These are phyloP conservation scores for Drosophila nigrodunni DNA, from an alignment of 1,140 invertebrate species.

Conservation along the genomic window DNA sequence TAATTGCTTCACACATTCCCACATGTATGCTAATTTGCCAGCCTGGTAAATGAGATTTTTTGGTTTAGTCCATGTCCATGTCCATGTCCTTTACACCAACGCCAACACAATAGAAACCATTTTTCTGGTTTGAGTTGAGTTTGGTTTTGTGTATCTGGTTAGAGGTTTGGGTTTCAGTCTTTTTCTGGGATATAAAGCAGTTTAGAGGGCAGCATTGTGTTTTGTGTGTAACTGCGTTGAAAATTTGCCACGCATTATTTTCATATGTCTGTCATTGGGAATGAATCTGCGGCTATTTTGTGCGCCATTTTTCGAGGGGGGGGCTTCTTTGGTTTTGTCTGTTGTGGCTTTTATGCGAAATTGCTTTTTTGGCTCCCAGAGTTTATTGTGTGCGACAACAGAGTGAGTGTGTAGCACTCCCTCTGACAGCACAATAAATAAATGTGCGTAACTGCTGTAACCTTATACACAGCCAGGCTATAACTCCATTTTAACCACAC, in stretches of 20 bases:
- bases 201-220: background rate
- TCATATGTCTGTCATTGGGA: slow-evolving; percentile 68
- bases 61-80: slow-evolving; percentile 18
- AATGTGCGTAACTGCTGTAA: slow-evolving; percentile 28
- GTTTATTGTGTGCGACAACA: slow-evolving; percentile 43
- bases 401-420: slow-evolving; percentile 26
- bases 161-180: slow-evolving; percentile 1
- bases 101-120: background rate
- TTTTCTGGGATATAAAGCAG: background rate
- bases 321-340: slow-evolving; percentile 64
- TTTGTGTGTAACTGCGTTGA: slow-evolving; percentile 55
- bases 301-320: slow-evolving; percentile 47
- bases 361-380: slow-evolving; percentile 60
- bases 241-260: slow-evolving; percentile 72
- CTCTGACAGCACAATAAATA: slow-evolving; percentile 31
- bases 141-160: slow-evolving; percentile 1
- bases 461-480: slow-evolving; percentile 17
- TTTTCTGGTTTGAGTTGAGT: background rate
- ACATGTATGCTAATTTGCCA: slow-evolving; percentile 74
- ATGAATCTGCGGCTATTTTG: slow-evolving; percentile 67
- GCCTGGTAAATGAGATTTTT: slow-evolving; percentile 59
- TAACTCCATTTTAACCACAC: slow-evolving; percentile 40
- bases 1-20: slow-evolving; percentile 74
- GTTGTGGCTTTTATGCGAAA: slow-evolving; percentile 77
- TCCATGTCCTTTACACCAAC: slow-evolving; percentile 12